phyloP scores from a whole-genome alignment of 2,888 invertebrate genomes.

The Scaptomyza tumidula region DNA sequence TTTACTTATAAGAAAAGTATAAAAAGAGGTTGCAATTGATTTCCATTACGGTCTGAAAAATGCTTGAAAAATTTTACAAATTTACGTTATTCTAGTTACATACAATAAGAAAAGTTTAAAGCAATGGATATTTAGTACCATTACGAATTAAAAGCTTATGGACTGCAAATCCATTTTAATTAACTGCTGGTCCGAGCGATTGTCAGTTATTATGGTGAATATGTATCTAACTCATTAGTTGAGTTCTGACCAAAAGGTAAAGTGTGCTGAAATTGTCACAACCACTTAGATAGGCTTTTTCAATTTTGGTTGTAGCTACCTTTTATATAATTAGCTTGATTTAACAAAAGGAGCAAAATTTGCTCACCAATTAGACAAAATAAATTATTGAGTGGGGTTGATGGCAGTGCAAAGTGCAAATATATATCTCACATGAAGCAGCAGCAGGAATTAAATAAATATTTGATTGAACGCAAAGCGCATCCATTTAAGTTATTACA shows the following conservation, averaged over 20 bases:
- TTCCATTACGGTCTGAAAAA: background rate
- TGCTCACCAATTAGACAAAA: conserved; percentile 54
- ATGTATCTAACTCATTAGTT: conserved; percentile 51
- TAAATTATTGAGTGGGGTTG: conserved; percentile 67
- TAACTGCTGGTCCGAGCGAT: conserved; percentile 30
- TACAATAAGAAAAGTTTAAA: too few relatives aligned
- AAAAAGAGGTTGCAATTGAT: too few relatives aligned
- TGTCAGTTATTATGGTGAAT: conserved; percentile 34
- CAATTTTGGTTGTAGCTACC: conserved; percentile 20
- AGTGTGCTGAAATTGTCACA: conserved; percentile 54
- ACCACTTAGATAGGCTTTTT: conserved; percentile 16
- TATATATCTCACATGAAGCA: conserved; percentile 45
- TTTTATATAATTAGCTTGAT: conserved; percentile 75
- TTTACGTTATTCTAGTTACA: too few relatives aligned
- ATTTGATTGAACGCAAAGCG: conserved; percentile 51
- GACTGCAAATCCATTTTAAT: conserved; percentile 54
- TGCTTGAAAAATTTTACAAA: too few relatives aligned
- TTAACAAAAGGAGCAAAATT: conserved; percentile 35
- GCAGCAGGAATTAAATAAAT: conserved; percentile 50
- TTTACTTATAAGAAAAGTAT: too few relatives aligned
- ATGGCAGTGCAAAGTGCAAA: conserved; percentile 49
- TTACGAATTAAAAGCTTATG: background rate
- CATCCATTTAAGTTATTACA: conserved; percentile 47
- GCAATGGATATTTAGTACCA: too few relatives aligned
- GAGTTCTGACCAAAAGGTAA: conserved; percentile 9